Percentiles rank a stretch among this genome's conserved stretches.
Conservation (phyloP, 1,140 invertebrate genomes). For the Ostrea edulis region DNA sequence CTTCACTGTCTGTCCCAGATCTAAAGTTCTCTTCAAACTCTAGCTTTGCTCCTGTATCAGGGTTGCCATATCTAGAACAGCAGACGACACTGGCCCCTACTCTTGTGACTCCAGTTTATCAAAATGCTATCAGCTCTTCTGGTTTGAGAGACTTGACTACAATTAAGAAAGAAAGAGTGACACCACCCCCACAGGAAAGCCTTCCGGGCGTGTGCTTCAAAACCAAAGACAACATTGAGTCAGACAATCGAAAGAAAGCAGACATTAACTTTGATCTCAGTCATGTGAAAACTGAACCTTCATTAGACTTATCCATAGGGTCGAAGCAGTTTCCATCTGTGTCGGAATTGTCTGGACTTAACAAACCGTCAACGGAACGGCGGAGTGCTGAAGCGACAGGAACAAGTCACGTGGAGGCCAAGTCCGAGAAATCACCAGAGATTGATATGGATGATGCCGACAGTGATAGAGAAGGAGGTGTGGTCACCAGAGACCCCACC, state of each 20-base stretch:
- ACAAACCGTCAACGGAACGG: not conserved
- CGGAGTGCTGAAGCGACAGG: not conserved
- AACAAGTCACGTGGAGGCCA: not conserved
- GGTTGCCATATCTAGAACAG: not conserved
- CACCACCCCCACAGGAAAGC: constrained; percentile 1
- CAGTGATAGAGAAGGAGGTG: constrained; percentile 79
- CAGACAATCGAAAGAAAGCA: constrained; percentile 24
- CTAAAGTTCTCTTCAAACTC: constrained; percentile 37
- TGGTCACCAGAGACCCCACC: constrained; percentile 88
- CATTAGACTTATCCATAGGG: not conserved
- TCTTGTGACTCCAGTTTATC: constrained; percentile 40
- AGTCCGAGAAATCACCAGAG: not conserved
- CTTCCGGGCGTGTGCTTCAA: not conserved
- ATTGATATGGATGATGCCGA: constrained; percentile 69
- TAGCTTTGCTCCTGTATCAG: constrained; percentile 2
- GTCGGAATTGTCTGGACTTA: not conserved
- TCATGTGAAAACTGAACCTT: constrained; percentile 38
- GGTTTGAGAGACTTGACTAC: constrained; percentile 14
- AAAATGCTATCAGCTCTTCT: constrained; percentile 19
- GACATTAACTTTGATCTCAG: constrained; percentile 36
- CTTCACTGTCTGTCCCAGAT: constrained; percentile 20
- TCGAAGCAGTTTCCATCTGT: not conserved
- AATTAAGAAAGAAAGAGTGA: constrained; percentile 31
- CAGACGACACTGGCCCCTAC: constrained; percentile 19
- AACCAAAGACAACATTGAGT: constrained; percentile 20